A percentile compares a stretch with the other conserved stretches of the same genome.
These are phyloP conservation scores for Aurelia aurita complex sp. Pacific DNA, from an alignment of 30 jellyfish, hydroid and myxozoan genomes.

Conservation along the genomic window DNA sequence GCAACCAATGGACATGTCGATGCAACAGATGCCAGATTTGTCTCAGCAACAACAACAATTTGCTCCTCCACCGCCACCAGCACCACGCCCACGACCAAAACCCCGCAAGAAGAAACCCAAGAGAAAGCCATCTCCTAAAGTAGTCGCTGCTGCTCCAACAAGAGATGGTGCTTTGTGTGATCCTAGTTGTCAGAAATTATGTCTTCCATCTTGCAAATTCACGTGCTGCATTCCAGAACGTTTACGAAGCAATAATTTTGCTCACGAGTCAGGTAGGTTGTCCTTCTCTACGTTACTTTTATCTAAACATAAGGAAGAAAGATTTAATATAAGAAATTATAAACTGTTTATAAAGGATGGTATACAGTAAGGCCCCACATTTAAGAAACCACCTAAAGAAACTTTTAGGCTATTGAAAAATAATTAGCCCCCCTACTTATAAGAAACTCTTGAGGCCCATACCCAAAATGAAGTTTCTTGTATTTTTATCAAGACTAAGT, in stretches of 20 bases:
- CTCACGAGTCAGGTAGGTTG: constrained; percentile 74
- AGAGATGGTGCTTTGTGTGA: constrained; percentile 67
- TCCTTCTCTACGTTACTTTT: not conserved
- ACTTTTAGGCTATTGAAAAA: too few species aligned
- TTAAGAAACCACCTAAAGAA: too few species aligned
- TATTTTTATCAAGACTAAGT: too few species aligned
- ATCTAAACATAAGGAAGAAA: too few species aligned
- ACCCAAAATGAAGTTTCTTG: too few species aligned
- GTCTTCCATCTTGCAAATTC: constrained; percentile 91
- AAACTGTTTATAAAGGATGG: too few species aligned
- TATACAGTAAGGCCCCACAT: too few species aligned
- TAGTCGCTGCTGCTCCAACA: constrained; percentile 35
- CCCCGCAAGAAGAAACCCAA: constrained; percentile 32
- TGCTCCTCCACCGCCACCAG: constrained; percentile 68
- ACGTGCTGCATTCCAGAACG: constrained; percentile 87
- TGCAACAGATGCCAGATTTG: constrained; percentile 46
- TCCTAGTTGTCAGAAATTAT: constrained; percentile 83
- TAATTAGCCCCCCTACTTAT: too few species aligned
- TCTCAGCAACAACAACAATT: constrained; percentile 42
- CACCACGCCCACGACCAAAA: constrained; percentile 69
- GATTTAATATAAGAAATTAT: too few species aligned
- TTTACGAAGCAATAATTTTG: constrained; percentile 77
- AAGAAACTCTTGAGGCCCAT: too few species aligned
- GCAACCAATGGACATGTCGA: constrained; percentile 39
- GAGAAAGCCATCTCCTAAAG: constrained; percentile 48